Percentiles rank a stretch among this genome's conserved stretches.
phyloP scores from a whole-genome alignment of 2,888 invertebrate genomes.

The Trachelus tabidus region DNA sequence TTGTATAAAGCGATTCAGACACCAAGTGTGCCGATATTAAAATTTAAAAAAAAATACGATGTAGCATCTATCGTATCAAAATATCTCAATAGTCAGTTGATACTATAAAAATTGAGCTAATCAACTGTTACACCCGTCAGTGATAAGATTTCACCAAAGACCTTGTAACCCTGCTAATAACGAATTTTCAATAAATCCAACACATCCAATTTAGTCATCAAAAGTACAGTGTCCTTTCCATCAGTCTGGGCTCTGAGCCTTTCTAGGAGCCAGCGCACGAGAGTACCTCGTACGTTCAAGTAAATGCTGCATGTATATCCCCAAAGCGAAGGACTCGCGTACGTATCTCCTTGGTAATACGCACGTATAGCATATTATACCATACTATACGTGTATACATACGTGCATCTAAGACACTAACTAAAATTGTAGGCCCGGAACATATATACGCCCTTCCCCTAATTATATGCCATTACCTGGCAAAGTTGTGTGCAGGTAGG shows the following conservation, averaged over 20 bases:
- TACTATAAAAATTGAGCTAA: neutral
- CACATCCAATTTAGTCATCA: neutral
- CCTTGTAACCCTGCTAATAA: neutral
- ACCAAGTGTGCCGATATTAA: neutral
- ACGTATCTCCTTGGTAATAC: too few relatives aligned
- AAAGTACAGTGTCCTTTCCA: neutral
- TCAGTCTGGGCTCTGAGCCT: neutral
- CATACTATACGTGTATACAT: neutral
- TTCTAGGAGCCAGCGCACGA: neutral
- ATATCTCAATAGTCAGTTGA: neutral
- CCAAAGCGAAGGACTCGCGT: too few relatives aligned
- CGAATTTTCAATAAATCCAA: neutral
- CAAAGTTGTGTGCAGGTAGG: conserved; percentile 12
- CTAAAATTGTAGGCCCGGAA: conserved; percentile 36
- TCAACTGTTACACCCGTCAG: neutral
- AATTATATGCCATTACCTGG: conserved; percentile 45
- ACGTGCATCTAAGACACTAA: neutral
- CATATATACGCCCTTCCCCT: conserved; percentile 32
- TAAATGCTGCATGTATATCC: neutral
- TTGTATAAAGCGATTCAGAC: neutral
- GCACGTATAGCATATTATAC: too few relatives aligned
- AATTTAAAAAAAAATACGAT: neutral
- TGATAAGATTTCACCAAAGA: neutral
- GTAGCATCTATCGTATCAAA: neutral
- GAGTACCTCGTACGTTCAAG: neutral